A percentile compares a stretch with the other conserved stretches of the same genome.
Conservation (phyloP, 1,140 invertebrate species). For the Pogonomyrmex barbatus region DNA sequence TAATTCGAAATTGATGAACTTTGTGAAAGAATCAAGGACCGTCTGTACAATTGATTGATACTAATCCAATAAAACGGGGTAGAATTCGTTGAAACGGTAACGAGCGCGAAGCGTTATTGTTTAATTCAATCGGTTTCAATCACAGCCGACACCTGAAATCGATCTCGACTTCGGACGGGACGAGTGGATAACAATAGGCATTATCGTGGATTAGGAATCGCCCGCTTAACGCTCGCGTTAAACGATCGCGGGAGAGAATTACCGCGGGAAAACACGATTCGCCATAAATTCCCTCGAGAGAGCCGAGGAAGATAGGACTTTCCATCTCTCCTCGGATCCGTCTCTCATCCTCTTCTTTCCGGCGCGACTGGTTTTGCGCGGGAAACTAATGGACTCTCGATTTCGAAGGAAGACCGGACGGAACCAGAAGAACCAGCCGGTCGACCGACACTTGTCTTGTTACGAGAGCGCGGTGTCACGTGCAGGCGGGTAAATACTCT, state of each 20-base stretch:
- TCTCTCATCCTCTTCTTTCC: constrained; percentile 65
- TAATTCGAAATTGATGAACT: neutral
- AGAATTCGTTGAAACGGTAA: constrained; percentile 38
- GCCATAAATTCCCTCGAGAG: constrained; percentile 62
- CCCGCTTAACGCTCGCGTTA: constrained; percentile 37
- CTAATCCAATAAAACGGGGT: neutral
- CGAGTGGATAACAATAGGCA: constrained; percentile 34
- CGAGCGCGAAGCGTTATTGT: constrained; percentile 28
- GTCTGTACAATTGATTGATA: constrained; percentile 20
- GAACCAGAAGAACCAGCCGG: constrained; percentile 64
- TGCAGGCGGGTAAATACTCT: constrained; percentile 55
- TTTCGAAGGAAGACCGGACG: constrained; percentile 72
- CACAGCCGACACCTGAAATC: constrained; percentile 22
- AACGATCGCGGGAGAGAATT: constrained; percentile 66
- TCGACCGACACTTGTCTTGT: constrained; percentile 69
- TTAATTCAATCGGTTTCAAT: constrained; percentile 56
- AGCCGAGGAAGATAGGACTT: constrained; percentile 26
- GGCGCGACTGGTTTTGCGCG: constrained; percentile 75
- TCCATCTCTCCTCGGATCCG: neutral
- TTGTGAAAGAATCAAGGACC: neutral
- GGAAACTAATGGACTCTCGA: constrained; percentile 75
- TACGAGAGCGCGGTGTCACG: constrained; percentile 70
- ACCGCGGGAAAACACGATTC: constrained; percentile 74
- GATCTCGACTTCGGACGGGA: constrained; percentile 8
- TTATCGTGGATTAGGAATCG: constrained; percentile 60